Evolutionary conservation across 2,113 vertebrate genomes (phyloP).

Genomic region (Lepidothrix coronata): DNA sequence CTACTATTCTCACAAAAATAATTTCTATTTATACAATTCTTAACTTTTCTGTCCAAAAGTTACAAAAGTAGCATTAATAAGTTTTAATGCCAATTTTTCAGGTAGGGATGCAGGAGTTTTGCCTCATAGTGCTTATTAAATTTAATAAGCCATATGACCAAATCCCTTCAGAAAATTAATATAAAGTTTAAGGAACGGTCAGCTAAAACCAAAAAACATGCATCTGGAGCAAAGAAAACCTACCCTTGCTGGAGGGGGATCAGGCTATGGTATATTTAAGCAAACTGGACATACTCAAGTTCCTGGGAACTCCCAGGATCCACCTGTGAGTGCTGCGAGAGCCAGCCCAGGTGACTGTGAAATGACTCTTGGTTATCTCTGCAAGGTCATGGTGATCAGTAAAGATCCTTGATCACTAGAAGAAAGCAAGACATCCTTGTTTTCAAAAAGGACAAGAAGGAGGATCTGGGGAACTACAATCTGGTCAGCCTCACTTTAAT

Average conservation of each 20-base stretch:
- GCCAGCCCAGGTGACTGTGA: neutral
- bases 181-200: neutral
- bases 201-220: neutral
- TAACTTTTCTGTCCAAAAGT: neutral
- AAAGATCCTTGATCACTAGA: neutral
- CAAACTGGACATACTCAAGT: neutral
- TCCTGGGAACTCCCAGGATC: neutral
- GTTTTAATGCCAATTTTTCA: neutral
- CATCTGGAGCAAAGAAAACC: neutral
- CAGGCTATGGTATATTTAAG: rapidly evolving
- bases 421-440: neutral
- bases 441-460: neutral
- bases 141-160: neutral
- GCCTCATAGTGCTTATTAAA: neutral
- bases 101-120: neutral
- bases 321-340: neutral
- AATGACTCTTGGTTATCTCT: neutral
- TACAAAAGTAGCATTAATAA: neutral
- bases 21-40: neutral
- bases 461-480: neutral
- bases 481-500: neutral
- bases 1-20: neutral
- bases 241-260: rapidly evolving
- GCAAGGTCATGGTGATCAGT: rapidly evolving
- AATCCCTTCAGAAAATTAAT: neutral